phyloP scores from a whole-genome alignment of 2,888 invertebrate genomes.

The Apeira syringaria region DNA sequence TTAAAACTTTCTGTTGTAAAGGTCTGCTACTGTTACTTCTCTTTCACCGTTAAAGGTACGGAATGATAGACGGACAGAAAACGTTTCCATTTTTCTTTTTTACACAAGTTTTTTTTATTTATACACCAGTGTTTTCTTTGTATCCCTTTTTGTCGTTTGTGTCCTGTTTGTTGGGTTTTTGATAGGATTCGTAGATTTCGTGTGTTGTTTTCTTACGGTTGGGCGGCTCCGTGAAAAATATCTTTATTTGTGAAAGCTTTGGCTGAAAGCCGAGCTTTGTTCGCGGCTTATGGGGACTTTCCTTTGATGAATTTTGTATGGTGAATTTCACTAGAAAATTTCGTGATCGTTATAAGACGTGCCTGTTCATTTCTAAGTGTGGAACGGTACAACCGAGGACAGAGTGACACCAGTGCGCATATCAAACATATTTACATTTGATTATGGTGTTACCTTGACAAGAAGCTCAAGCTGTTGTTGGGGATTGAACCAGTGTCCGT shows the following conservation, averaged over 20 bases:
- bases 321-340: conserved; percentile 4
- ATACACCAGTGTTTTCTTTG: conserved; percentile 21
- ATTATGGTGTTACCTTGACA: no score
- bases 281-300: conserved; percentile 6
- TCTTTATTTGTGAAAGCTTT: conserved; percentile 17
- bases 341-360: neutral
- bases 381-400: no score
- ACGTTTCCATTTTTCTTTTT: conserved; percentile 29
- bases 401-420: no score
- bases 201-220: conserved; percentile 14
- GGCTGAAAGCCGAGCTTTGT: conserved; percentile 16
- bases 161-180: conserved; percentile 16
- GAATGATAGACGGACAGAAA: conserved; percentile 28
- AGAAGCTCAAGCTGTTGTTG: no score
- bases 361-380: no score
- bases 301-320: conserved; percentile 2
- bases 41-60: conserved; percentile 9
- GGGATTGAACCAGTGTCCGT: no score
- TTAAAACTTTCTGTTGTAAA: neutral
- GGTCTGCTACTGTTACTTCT: conserved; percentile 1
- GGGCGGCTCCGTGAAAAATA: conserved; percentile 17
- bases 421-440: no score
- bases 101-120: conserved; percentile 23
- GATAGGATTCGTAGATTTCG: conserved; percentile 25
- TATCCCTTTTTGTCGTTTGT: conserved; percentile 23